These are phyloP conservation scores for Cyanistes caeruleus DNA, from an alignment of 2,113 vertebrate species.

Conservation along the genomic window DNA sequence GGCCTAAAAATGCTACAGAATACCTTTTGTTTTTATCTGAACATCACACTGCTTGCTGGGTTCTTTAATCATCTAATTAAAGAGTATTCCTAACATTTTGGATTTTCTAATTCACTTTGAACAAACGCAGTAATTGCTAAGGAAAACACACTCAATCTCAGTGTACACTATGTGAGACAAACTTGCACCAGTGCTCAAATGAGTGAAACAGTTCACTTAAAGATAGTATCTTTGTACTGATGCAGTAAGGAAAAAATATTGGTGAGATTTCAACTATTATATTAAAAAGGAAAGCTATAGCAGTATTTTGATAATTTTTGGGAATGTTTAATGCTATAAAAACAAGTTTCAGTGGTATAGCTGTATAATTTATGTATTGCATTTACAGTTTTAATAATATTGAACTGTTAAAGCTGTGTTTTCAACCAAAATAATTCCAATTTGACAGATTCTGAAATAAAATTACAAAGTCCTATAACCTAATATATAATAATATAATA, in stretches of 20 bases:
- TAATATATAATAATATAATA: no score
- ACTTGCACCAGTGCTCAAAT: neutral
- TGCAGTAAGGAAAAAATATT: neutral
- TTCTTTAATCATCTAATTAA: slow-evolving; percentile 53
- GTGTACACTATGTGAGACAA: neutral
- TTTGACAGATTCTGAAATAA: neutral
- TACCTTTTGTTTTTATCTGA: neutral
- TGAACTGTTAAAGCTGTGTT: neutral
- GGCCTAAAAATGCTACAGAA: neutral
- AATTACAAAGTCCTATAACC: neutral
- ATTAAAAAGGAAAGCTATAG: neutral
- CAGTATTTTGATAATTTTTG: neutral
- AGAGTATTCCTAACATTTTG: slow-evolving; percentile 2
- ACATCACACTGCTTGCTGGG: neutral
- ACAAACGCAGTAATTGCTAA: slow-evolving; percentile 28
- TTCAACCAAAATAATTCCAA: neutral
- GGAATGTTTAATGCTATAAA: neutral
- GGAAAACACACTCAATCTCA: neutral
- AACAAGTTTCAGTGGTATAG: neutral
- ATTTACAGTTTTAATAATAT: neutral
- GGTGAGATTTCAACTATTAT: neutral
- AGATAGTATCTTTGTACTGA: neutral
- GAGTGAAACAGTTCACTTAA: neutral
- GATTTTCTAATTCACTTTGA: slow-evolving; percentile 40
- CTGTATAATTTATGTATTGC: neutral